Evolutionary conservation across 2,888 invertebrate genomes (phyloP), one percentile per base, ranked within the genome.

Genomic region (Dicycla oo): DNA sequence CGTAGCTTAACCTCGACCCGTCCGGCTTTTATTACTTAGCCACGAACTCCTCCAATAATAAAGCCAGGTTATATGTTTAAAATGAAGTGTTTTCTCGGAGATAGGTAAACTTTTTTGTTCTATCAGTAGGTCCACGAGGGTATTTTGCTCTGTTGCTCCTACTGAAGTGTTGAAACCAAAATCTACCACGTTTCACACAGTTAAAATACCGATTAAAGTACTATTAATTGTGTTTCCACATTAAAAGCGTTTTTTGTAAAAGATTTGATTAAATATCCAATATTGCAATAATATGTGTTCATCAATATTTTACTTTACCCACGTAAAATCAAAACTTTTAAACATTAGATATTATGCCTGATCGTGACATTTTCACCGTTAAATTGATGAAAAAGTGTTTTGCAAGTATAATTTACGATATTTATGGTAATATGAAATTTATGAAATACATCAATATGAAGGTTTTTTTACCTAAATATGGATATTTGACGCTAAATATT

Each of bases 331-430:
- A 47, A 71, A 74, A 65, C 45, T 45, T 81, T 72, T 61, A 53
- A 49, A 38, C 53, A 66, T 30, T 53, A 30, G 20, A 47, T 20
- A 47, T 20, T 49, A n/a, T 4, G 58, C n/a, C 38, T 65, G 45
- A 53, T 72, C 47, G 56, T 60, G 71, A 66, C 62, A 62, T 71
- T 77, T 67, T 73, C 20, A 13, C 23, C 65, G 53, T 53, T 53
- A 54, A 78, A 70, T 70, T 77, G 61, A 73, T 65, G 53, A 30
- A 61, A 71, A 74, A 54, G n/a, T 60, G 15, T 82, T 78, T 78
- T 62, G 74, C 47, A 73, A 71, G 66, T 78, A 68, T 56, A 77
- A 81, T 81, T 73, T 70, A 43, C 45, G 20, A 54, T 51, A 69
- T 80, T 69, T 60, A 69, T 80, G 73, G 15, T 66, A 68, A 81